phyloP scores from a whole-genome alignment of 2,113 vertebrate genomes.

The Equus przewalskii region DNA sequence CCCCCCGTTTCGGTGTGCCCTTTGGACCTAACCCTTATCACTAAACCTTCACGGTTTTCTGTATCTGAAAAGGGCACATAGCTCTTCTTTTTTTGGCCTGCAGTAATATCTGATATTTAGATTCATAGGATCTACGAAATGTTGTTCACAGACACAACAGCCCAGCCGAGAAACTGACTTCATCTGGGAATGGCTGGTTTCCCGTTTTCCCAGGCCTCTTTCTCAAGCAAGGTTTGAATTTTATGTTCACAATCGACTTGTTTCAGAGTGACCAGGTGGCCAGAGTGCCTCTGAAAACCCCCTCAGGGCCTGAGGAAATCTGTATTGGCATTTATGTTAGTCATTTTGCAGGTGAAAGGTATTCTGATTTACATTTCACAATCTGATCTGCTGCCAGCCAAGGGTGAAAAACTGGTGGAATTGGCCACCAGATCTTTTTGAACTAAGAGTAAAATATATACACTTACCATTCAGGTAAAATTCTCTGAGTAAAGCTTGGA shows the following conservation, averaged over 20 bases:
- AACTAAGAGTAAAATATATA: constrained; percentile 69
- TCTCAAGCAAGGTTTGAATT: constrained; percentile 70
- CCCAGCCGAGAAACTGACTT: constrained; percentile 65
- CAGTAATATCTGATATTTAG: constrained; percentile 69
- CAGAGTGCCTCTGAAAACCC: constrained; percentile 59
- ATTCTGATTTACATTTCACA: constrained; percentile 81
- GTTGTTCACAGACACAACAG: constrained; percentile 67
- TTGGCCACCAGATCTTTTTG: constrained; percentile 77
- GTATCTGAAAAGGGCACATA: constrained; percentile 56
- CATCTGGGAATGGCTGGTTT: constrained; percentile 73
- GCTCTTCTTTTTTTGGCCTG: background rate
- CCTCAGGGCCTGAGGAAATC: constrained; percentile 59
- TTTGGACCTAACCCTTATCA: constrained; percentile 60
- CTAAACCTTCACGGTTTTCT: constrained; percentile 46
- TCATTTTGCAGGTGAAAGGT: constrained; percentile 80
- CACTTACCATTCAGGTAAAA: constrained; percentile 63
- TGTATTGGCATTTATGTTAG: constrained; percentile 63
- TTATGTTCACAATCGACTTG: constrained; percentile 69
- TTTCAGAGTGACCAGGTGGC: constrained; percentile 73
- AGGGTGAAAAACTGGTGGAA: constrained; percentile 75
- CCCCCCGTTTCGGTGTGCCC: background rate
- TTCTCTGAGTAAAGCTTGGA: background rate
- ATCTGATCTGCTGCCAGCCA: constrained; percentile 76
- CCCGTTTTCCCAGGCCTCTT: constrained; percentile 71
- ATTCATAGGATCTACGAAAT: constrained; percentile 65